Percentiles rank a stretch among this genome's conserved stretches.
Conservation (phyloP, 2,888 invertebrate species). For the Chelonus formosanus region DNA sequence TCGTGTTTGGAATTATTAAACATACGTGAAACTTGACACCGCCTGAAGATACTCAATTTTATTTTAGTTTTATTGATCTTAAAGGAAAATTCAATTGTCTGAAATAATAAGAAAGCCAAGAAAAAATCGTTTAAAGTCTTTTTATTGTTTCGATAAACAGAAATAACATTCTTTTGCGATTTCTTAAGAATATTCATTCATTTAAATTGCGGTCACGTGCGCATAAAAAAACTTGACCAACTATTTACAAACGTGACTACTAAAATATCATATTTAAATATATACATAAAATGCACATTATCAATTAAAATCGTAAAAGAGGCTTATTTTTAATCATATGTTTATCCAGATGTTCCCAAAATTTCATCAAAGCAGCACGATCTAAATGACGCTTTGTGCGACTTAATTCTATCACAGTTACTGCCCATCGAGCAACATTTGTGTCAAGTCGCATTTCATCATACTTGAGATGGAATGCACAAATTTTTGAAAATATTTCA, state of each 20-base stretch:
- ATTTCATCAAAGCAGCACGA: constrained; percentile 91
- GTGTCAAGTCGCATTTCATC: constrained; percentile 94
- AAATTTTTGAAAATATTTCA: constrained; percentile 97
- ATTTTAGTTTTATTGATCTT: background rate
- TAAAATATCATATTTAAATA: constrained; percentile 32
- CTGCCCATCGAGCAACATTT: constrained; percentile 97
- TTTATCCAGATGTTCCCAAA: constrained; percentile 97
- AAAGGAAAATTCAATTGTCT: background rate
- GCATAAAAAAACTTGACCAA: constrained; percentile 30
- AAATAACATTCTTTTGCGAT: constrained; percentile 2
- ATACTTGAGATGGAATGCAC: constrained; percentile 96
- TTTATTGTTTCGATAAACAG: constrained; percentile 17
- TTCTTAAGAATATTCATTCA: constrained; percentile 5
- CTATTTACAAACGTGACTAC: constrained; percentile 33
- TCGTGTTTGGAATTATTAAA: constrained; percentile 55
- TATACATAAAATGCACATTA: constrained; percentile 26
- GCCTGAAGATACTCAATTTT: constrained; percentile 39
- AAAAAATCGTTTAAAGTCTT: constrained; percentile 7
- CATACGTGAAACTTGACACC: constrained; percentile 46
- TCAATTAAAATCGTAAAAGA: constrained; percentile 77
- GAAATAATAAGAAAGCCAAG: background rate
- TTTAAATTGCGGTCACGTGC: background rate
- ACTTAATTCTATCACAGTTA: constrained; percentile 90
- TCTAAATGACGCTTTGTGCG: constrained; percentile 96
- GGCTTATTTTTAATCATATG: constrained; percentile 90